Evolutionary conservation across 2,113 vertebrate genomes (phyloP), one percentile per base, ranked within the genome.

Genomic region (Takifugu bimaculatus): DNA sequence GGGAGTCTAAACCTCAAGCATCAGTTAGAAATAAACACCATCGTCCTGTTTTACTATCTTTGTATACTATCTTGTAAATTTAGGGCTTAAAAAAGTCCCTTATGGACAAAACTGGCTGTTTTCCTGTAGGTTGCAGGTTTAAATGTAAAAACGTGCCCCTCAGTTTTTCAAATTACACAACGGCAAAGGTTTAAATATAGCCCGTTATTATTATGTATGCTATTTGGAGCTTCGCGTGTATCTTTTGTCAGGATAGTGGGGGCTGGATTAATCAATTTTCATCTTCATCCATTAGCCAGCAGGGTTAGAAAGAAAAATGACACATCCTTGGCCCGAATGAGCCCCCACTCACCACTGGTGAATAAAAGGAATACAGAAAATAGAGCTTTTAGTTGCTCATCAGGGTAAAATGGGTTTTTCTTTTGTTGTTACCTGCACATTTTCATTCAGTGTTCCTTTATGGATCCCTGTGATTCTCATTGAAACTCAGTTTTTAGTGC

Each of bases 201-300:
- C 6, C 7, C 11, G 29, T 32, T 32, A 5, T 32, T 32, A 32
- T 32, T 32, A 32, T 32, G 3, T 4, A 10, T 10, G 11, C 32
- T 35, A 7, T 39, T 10, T 39, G 65, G 81, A 74, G 82, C 70
- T 54, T 69, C 14, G 3, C 72, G 65, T n/a, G 1, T 70, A 49
- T 53, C 49, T 45, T 77, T 81, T 83, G 70, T 80, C 79, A 82
- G 59, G 74, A 60, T 70, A 79, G 80, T 50, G 1, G 5, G 6
- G 14, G 6, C 3, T 26, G 67, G 59, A 72, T 78, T 65, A 80
- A 83, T 64, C 75, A 79, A 82, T 54, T 44, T 51, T 63, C 28
- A n/a, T 54, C 43, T 60, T 68, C 9, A 12, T 32, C 29, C 29
- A 32, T 32, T 32, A 39, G 35, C 35, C 35, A n/a, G 53, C 48